Base-by-base conservation (phyloP, 2,797 vertebrate genomes). In the Pangasius macronema region DNA sequence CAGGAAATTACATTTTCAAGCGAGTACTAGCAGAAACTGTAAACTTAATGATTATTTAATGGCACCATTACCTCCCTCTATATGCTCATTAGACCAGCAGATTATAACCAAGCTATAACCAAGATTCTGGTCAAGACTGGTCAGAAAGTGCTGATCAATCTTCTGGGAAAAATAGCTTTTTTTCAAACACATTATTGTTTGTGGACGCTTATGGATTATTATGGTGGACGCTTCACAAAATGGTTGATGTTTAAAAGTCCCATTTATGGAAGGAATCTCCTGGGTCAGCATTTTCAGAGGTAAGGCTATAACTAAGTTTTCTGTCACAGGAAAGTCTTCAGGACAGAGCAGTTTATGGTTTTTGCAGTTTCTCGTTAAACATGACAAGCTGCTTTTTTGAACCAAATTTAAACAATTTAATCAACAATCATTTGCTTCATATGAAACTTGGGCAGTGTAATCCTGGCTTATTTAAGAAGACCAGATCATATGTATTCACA, bases 1-100 rank as follows among this genome's bases (percentile, higher is more conserved):
- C 79, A 51, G 81, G 61, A 67, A 83, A 83, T 22, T 33, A 67
- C 63, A 14, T 81, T 81, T 59, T 27, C 36, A 22, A 67, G 42
- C n/a, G 10, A 42, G 14, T 63, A 14, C 39, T 49, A 67, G 9
- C 27, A 67, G 18, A 51, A 68, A 67, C 42, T 14, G n/a, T 33
- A 42, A 59, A 80, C 20, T 5, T 81, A 24, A 81, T 61, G 42
- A 49, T 65, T 51, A 67, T 67, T 83, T 51, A 67, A 82, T 65
- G 39, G 7, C 3, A 18, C 80, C 22, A 46, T 63, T 49, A 46
- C 79, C 18, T 16, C 24, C 39, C 16, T 18, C 6, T 42, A 6
- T 63, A 63, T 20, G 24, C 36, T 63, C 57, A 24, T 13, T 27
- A 27, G 11, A 14, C 33, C 77, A 82, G 18, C n/a, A 33, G 73